Percentiles rank a stretch among this genome's conserved stretches.
Conservation (phyloP, 2,797 vertebrate genomes). For the Enteromius unitaeniatus region DNA sequence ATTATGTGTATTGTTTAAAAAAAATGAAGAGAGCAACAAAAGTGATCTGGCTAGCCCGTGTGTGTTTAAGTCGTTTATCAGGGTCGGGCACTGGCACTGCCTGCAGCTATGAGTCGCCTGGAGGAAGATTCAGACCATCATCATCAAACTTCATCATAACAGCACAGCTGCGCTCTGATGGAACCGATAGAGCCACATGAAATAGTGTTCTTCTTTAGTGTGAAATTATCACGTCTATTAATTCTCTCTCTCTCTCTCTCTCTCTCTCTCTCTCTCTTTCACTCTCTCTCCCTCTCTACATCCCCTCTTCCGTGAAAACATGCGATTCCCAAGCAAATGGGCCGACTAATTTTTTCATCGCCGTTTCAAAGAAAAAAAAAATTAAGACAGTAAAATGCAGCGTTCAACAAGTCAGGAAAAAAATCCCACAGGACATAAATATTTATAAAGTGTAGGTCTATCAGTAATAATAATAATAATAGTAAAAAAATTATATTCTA, state of each 20-base stretch:
- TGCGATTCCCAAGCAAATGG: conserved; percentile 84
- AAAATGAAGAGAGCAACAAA: conserved; percentile 56
- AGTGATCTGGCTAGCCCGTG: conserved; percentile 78
- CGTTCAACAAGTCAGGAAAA: not conserved
- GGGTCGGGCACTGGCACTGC: conserved; percentile 92
- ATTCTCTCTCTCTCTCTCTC: conserved; percentile 82
- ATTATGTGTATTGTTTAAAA: conserved; percentile 62
- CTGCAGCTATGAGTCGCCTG: conserved; percentile 89
- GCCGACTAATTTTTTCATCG: conserved; percentile 70
- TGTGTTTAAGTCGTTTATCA: conserved; percentile 99
- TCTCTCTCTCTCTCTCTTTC: conserved; percentile 71
- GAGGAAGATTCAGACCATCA: conserved; percentile 87
- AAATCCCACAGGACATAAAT: not conserved
- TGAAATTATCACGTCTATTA: conserved; percentile 99
- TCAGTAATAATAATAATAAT: not conserved
- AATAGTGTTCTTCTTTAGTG: conserved; percentile 91
- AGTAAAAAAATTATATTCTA: not conserved
- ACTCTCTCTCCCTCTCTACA: conserved; percentile 64
- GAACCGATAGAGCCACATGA: conserved; percentile 89
- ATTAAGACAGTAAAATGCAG: conserved; percentile 14
- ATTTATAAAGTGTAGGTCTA: not conserved
- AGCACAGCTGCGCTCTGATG: conserved; percentile 96
- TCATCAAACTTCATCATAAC: conserved; percentile 96
- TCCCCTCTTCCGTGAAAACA: conserved; percentile 81
- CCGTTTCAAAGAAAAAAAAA: conserved; percentile 70